A percentile compares a stretch with the other conserved stretches of the same genome.
phyloP scores from a whole-genome alignment of 2,797 vertebrate species.

The Fratercula arctica region DNA sequence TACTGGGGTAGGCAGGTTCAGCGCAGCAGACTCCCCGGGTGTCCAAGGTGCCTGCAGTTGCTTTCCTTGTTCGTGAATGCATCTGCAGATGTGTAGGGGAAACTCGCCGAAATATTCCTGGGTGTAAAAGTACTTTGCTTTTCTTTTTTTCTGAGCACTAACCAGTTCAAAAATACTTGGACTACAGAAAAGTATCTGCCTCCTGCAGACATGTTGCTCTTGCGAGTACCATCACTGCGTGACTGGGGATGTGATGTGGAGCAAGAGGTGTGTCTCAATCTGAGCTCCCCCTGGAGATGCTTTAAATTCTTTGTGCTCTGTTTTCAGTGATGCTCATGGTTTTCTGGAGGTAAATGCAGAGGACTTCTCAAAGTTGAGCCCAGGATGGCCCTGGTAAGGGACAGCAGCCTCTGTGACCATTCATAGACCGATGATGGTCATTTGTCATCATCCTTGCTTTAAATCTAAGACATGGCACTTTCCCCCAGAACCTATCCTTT shows the following conservation, averaged over 20 bases:
- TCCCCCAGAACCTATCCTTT: not conserved
- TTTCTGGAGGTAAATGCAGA: not conserved
- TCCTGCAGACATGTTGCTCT: not conserved
- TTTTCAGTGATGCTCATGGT: not conserved
- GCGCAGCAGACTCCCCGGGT: not conserved
- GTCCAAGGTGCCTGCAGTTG: not conserved
- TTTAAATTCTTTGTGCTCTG: not conserved
- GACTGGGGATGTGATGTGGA: not conserved
- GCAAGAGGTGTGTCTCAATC: fast-evolving
- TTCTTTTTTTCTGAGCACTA: not conserved
- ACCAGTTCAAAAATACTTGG: not conserved
- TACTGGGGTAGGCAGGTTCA: not conserved
- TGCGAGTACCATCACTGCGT: fast-evolving
- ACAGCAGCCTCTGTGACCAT: not conserved
- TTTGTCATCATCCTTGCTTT: not conserved
- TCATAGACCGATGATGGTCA: not conserved
- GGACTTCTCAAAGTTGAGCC: not conserved
- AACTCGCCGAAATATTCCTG: not conserved
- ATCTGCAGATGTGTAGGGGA: not conserved
- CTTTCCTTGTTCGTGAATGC: not conserved
- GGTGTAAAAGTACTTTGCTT: not conserved
- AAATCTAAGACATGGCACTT: not conserved
- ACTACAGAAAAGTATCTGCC: not conserved
- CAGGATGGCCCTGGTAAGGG: not conserved
- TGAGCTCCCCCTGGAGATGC: not conserved